Conservation (phyloP, 2,797 vertebrate species). For the Chaunax sp. region DNA sequence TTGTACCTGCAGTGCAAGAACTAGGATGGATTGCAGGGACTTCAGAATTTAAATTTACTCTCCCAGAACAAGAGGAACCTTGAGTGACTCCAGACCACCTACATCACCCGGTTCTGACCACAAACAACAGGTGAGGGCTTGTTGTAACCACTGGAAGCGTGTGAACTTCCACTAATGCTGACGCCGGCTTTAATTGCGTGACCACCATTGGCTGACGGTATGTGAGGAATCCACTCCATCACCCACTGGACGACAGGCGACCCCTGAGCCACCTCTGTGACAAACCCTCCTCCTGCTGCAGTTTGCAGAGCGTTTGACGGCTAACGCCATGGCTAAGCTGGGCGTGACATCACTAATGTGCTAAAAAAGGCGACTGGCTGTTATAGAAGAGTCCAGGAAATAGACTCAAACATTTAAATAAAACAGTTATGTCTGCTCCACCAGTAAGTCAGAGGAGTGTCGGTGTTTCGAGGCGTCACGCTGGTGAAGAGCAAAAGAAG, state of each 20-base stretch:
- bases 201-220: conserved; percentile 49
- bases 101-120: conserved; percentile 37
- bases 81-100: conserved; percentile 33
- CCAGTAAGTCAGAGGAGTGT: conserved; percentile 37
- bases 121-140: conserved; percentile 70
- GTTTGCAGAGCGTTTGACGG: conserved; percentile 32
- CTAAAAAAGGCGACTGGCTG: not conserved
- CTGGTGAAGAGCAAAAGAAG: conserved; percentile 27
- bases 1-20: no score
- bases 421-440: not conserved
- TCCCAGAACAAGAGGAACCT: conserved; percentile 1
- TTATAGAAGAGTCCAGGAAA: no score
- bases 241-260: conserved; percentile 58
- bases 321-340: not conserved
- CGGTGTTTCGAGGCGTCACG: conserved; percentile 25
- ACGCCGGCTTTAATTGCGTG: conserved; percentile 48
- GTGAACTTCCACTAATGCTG: conserved; percentile 64
- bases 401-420: no score
- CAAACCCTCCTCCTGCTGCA: conserved; percentile 30
- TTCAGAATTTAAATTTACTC: no score
- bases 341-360: not conserved
- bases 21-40: no score
- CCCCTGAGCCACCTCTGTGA: conserved; percentile 52
- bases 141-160: conserved; percentile 62
- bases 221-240: conserved; percentile 74